These are phyloP conservation scores for Clitarchus hookeri DNA, from an alignment of 2,888 invertebrate genomes.

Conservation along the genomic window DNA sequence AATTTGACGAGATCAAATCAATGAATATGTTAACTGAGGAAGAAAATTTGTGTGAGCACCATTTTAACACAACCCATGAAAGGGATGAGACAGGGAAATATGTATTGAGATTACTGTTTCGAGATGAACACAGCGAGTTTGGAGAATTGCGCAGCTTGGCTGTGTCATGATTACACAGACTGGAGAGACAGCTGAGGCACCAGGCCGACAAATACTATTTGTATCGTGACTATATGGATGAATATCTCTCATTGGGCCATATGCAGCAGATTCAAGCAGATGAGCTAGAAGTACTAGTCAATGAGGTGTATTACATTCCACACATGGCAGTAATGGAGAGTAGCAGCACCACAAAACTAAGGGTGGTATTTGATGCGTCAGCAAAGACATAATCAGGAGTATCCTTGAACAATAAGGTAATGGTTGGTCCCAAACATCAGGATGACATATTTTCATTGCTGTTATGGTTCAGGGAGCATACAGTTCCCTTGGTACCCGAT, in stretches of 20 bases:
- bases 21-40: neutral
- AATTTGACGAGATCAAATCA: neutral
- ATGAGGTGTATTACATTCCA: neutral
- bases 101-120: neutral
- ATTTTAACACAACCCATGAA: neutral
- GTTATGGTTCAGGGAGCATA: neutral
- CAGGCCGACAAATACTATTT: neutral
- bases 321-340: neutral
- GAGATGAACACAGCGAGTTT: neutral
- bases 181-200: no score
- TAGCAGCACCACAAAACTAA: neutral
- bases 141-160: neutral
- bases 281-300: neutral
- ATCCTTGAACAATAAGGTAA: neutral
- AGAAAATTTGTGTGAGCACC: neutral
- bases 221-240: neutral
- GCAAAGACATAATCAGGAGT: neutral
- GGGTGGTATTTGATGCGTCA: neutral
- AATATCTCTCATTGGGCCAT: neutral
- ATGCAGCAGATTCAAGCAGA: neutral
- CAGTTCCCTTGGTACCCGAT: neutral
- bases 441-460: neutral
- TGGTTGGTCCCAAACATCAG: neutral
- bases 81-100: neutral
- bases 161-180: neutral